These are phyloP conservation scores for Steinernema khuongi DNA, from an alignment of 1,140 invertebrate genomes.

Conservation along the genomic window DNA sequence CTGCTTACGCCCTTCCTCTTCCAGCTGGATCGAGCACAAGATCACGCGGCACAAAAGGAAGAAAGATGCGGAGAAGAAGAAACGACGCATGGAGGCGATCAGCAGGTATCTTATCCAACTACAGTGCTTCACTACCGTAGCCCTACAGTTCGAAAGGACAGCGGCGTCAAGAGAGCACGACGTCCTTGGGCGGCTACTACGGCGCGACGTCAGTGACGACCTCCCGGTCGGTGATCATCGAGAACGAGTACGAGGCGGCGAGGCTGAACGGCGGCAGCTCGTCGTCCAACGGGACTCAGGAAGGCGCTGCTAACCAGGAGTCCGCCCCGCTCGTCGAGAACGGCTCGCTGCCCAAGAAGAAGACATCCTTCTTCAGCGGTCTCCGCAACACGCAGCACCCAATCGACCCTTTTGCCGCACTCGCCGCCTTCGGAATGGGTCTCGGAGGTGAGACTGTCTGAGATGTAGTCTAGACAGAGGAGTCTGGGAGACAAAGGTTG, in stretches of 20 bases:
- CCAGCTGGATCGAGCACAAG: constrained; percentile 30
- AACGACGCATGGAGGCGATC: constrained; percentile 25
- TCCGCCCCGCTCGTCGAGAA: neutral
- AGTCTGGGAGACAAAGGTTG: no score
- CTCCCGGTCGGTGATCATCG: neutral
- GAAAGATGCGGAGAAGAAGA: constrained; percentile 23
- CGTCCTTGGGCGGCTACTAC: neutral
- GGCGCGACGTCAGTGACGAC: neutral
- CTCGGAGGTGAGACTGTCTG: neutral
- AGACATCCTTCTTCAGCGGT: neutral
- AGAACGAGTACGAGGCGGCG: neutral
- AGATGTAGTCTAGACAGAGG: no score
- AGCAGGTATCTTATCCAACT: constrained; percentile 12
- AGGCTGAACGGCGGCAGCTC: neutral
- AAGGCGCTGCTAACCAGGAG: neutral
- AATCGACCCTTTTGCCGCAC: neutral
- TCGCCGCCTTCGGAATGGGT: neutral
- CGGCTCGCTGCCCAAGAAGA: constrained; percentile 7
- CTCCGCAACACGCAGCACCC: neutral
- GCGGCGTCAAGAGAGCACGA: neutral
- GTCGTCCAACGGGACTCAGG: no score
- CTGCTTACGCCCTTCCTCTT: neutral
- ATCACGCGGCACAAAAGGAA: constrained; percentile 18
- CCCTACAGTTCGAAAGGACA: neutral
- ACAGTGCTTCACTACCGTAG: no score